Evolutionary conservation across 1,140 invertebrate species (phyloP), one percentile per base, ranked within the genome.

Genomic region (Dryas iulia): DNA sequence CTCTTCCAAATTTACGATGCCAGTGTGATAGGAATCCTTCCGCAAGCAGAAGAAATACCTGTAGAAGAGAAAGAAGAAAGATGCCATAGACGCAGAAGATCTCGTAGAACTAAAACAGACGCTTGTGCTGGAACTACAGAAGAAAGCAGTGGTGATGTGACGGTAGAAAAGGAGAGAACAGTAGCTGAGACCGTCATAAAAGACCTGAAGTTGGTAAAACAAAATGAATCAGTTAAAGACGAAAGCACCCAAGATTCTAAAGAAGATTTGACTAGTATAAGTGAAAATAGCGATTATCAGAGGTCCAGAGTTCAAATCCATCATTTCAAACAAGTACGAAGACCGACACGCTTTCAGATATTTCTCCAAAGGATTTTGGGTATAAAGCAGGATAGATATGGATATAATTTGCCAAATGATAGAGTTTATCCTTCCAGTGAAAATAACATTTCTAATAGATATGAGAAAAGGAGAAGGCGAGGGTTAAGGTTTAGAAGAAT

Each of bases 1-100:
- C 70, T 91, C 5, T 91, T 91, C 18, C 86, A 91, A 69, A 83
- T 91, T 12, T 91, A 90, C 58, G 89, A 91, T 52, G 87, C 89
- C 0, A 90, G 84, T 26, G 81, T 89, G 0, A 87, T 89, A 5
- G 87, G 88, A 1, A 83, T 87, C 6, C 63, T 90, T n/a, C 86
- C 86, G 0, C 79, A 87, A 47, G 14, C 39, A 47, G 39, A 47
- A 47, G 39, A 47, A 18, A n/a, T 7, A 1, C 18, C 8, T 47
- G 1, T 47, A 47, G 39, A 47, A 47, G 21, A 30, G 18, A 18
- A 23, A n/a, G 60, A 76, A 67, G 62, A 74, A 56, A 33, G n/a
- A 21, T 72, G 33, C 5, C 68, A 74, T n/a, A 79, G 76, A 39
- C 59, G 75, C 23, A 81, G 78, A 39, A 73, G 82, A 3, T 86